Evolutionary conservation across 2,113 vertebrate genomes (phyloP).

Genomic region (Grammomys surdaster): DNA sequence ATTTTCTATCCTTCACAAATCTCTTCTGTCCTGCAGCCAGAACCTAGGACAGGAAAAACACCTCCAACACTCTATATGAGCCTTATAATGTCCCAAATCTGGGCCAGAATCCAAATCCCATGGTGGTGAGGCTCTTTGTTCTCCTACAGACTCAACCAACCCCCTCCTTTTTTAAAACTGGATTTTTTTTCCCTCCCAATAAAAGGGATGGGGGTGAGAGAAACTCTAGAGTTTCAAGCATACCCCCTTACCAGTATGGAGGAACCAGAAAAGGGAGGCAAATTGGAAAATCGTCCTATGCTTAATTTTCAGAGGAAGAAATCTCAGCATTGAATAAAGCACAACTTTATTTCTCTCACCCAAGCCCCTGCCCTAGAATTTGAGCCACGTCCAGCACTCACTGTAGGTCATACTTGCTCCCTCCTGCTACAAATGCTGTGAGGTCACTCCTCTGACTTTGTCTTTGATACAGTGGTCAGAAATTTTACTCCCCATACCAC

Average conservation of each 20-base stretch:
- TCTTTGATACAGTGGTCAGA: neutral
- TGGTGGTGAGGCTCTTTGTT: conserved; percentile 77
- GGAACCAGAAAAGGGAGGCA: neutral
- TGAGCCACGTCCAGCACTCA: neutral
- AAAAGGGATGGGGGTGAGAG: neutral
- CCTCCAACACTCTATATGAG: conserved; percentile 1
- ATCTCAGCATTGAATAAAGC: neutral
- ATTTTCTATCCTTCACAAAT: neutral
- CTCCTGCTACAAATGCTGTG: neutral
- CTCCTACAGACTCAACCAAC: conserved; percentile 60
- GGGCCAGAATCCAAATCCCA: conserved; percentile 70
- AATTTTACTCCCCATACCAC: neutral
- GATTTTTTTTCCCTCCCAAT: conserved; percentile 66
- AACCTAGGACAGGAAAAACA: conserved; percentile 12
- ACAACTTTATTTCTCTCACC: neutral
- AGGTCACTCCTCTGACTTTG: conserved; percentile 3
- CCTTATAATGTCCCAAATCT: conserved; percentile 47
- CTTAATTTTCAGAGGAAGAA: conserved; percentile 51
- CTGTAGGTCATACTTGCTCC: neutral
- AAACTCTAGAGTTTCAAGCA: conserved; percentile 24
- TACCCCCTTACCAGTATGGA: neutral
- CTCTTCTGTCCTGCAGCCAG: neutral
- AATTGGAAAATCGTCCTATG: neutral
- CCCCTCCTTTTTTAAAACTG: conserved; percentile 53
- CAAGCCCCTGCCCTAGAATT: neutral